A percentile compares a stretch with the other conserved stretches of the same genome.
These are phyloP conservation scores for Rhodinocichla rosea DNA, from an alignment of 2,113 vertebrate species.

Conservation along the genomic window DNA sequence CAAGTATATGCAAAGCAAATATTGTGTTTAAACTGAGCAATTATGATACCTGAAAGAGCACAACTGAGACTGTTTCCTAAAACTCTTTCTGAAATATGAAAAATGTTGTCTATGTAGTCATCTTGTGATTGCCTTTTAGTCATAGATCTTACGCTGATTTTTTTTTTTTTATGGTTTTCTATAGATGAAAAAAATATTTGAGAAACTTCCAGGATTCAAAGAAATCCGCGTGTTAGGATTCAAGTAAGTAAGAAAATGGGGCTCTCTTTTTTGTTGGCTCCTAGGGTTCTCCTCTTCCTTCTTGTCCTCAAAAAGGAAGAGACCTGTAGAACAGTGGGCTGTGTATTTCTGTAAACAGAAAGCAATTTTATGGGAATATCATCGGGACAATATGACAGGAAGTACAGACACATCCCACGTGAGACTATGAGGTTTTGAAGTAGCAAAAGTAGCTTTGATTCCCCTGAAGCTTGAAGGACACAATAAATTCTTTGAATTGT, in stretches of 20 bases:
- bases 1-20: background rate
- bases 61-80: background rate
- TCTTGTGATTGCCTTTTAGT: background rate
- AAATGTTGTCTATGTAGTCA: background rate
- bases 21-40: background rate
- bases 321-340: background rate
- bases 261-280: background rate
- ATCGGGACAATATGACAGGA: background rate
- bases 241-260: slow-evolving; percentile 77
- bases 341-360: background rate
- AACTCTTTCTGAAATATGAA: background rate
- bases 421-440: background rate
- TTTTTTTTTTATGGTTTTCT: slow-evolving; percentile 15
- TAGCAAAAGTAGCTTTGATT: background rate
- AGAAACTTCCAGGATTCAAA: slow-evolving; percentile 87
- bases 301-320: background rate
- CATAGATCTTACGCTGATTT: background rate
- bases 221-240: slow-evolving; percentile 82
- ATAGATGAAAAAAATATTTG: slow-evolving; percentile 87
- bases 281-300: background rate
- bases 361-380: background rate
- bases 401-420: background rate
- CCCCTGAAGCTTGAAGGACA: background rate
- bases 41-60: background rate
- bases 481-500: background rate